Conservation (phyloP, 1,140 invertebrate species). For the Oryctes rhinoceros region DNA sequence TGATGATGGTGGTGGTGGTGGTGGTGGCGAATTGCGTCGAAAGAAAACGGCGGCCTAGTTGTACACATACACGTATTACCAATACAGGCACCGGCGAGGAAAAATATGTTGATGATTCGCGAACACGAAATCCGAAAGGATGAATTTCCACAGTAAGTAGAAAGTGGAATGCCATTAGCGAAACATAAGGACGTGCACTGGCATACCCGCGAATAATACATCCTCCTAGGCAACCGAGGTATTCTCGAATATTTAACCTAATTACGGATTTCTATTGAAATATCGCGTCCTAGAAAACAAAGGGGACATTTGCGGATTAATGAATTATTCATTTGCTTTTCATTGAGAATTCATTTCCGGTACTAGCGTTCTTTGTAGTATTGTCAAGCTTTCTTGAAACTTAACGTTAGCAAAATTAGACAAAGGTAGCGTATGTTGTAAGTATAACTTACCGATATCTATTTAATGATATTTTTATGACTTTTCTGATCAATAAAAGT, state of each 20-base stretch:
- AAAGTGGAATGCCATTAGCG: conserved; percentile 1
- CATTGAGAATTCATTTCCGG: neutral
- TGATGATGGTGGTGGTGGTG: neutral
- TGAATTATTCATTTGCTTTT: neutral
- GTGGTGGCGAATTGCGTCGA: neutral
- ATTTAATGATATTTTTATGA: too few relatives aligned
- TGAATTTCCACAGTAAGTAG: neutral
- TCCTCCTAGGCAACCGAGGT: neutral
- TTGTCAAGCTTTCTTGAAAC: too few relatives aligned
- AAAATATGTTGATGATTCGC: neutral
- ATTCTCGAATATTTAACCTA: conserved; percentile 4
- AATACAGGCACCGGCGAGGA: neutral
- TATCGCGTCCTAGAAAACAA: neutral
- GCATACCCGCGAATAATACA: neutral
- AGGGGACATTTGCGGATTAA: neutral
- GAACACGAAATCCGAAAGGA: neutral
- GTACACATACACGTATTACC: neutral
- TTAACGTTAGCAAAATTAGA: too few relatives aligned
- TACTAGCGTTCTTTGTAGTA: neutral
- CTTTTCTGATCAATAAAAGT: too few relatives aligned
- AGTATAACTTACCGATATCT: too few relatives aligned
- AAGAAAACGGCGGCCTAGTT: neutral
- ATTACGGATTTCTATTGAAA: neutral
- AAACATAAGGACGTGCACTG: neutral
- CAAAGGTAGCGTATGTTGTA: too few relatives aligned